phyloP scores from a whole-genome alignment of 2,797 vertebrate species.

The Cottoperca gobio region DNA sequence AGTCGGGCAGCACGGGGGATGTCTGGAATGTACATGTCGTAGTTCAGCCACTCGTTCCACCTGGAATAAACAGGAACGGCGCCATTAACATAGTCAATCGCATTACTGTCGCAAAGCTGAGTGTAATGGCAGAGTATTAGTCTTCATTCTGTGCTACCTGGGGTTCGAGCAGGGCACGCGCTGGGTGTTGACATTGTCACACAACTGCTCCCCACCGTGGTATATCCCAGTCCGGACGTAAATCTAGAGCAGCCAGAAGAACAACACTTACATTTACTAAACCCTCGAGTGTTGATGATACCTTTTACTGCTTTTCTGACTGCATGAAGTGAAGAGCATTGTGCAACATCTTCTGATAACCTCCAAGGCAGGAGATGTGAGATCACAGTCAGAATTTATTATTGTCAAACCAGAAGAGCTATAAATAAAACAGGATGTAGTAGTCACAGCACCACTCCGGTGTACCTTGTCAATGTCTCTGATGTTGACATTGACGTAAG shows the following conservation, averaged over 20 bases:
- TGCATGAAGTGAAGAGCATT: not conserved
- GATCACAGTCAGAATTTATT: constrained; percentile 11
- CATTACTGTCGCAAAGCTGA: not conserved
- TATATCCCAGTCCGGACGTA: constrained; percentile 99
- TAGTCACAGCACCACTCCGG: not conserved
- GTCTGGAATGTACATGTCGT: constrained; percentile 98
- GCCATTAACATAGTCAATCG: constrained; percentile 5
- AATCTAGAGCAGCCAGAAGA: constrained; percentile 85
- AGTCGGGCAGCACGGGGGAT: constrained; percentile 96
- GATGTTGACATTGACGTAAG: constrained; percentile 99
- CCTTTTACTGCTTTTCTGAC: constrained; percentile 2
- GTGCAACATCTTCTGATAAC: constrained; percentile 8
- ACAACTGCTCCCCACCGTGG: constrained; percentile 97
- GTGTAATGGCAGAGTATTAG: not conserved
- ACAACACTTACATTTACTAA: constrained; percentile 9
- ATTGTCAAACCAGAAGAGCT: not conserved
- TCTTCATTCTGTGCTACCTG: constrained; percentile 82
- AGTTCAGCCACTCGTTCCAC: constrained; percentile 98
- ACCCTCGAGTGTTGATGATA: not conserved
- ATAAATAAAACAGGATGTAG: constrained; percentile 17
- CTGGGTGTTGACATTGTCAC: constrained; percentile 98
- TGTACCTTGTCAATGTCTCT: constrained; percentile 98
- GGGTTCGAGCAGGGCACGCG: constrained; percentile 98
- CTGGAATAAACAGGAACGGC: constrained; percentile 72
- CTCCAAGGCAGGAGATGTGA: constrained; percentile 9